Evolutionary conservation across 2,888 invertebrate genomes (phyloP), one percentile per base, ranked within the genome.

Genomic region (Masnerella sp.): DNA sequence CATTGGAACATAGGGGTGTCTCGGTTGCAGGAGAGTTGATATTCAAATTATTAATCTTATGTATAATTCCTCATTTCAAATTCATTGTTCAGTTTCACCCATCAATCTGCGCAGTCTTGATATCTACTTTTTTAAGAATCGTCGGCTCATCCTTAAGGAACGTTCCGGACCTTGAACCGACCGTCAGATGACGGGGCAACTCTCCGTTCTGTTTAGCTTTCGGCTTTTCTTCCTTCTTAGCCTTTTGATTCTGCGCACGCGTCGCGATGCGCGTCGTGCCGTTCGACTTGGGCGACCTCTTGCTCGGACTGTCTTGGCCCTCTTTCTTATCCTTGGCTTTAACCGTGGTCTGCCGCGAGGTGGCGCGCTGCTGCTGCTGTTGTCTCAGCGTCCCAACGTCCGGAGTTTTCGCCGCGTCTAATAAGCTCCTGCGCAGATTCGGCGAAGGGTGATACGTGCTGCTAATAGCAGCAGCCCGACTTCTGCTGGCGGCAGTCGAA

Each of bases 71-170:
- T n/a, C n/a, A n/a, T n/a, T n/a, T n/a, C n/a, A n/a, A n/a, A n/a
- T n/a, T n/a, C n/a, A n/a, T n/a, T n/a, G n/a, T n/a, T n/a, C n/a
- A n/a, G n/a, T n/a, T 38, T 85, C 83, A 87, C 77, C 83, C 80
- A 73, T 83, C 83, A 51, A 85, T 83, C 64, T 84, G 83, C 42
- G 84, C 81, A 12, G 83, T 79, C 64, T 84, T 85, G 62, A 87
- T 83, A 70, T 88, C 88, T 9, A 85, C 80, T 52, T 89, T 90
- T 59, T 89, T 89, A 72, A 91, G 84, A 82, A 91, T 89, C 14
- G 92, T 93, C 0, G 93, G 93, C 84, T 93, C 93, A 77, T 94
- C 94, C 84, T 93, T 93, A 12, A 93, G 87, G 82, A 94, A 94
- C 0, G 94, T 94, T 12, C 92, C 92, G 0, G 94, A 94, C 40